Evolutionary conservation across 37 sponge, comb jelly and placozoan species (phyloP).

Genomic region (Geodia barretti): DNA sequence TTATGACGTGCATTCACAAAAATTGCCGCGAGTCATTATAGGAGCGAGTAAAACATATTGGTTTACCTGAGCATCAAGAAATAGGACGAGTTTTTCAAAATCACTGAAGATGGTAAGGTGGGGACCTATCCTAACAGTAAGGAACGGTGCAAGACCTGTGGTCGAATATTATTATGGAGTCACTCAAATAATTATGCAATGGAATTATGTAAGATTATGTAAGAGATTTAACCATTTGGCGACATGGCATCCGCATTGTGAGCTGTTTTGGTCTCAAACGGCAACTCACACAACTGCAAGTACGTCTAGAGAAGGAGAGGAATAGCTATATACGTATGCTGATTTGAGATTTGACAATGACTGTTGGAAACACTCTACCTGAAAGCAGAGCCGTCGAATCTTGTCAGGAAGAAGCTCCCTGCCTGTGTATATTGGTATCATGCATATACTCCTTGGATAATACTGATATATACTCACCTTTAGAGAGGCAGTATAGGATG

Average conservation of each 20-base stretch:
- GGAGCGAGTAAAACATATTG: too few relatives aligned
- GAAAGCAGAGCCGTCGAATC: constrained; percentile 18
- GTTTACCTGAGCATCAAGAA: constrained; percentile 30
- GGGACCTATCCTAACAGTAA: constrained; percentile 13
- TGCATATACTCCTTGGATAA: not conserved
- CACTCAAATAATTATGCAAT: too few relatives aligned
- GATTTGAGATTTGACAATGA: too few relatives aligned
- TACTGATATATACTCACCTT: constrained; percentile 12
- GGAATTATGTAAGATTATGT: too few relatives aligned
- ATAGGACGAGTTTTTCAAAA: constrained; percentile 15
- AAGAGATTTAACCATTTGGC: constrained; percentile 12
- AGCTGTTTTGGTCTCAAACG: not conserved
- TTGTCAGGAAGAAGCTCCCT: constrained; percentile 43
- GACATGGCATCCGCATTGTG: constrained; percentile 68
- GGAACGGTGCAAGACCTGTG: constrained; percentile 34
- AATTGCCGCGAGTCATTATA: too few relatives aligned
- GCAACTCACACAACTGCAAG: constrained; percentile 14
- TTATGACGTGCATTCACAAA: too few relatives aligned
- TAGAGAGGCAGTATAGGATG: constrained; percentile 21
- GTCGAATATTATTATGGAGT: too few relatives aligned
- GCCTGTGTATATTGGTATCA: constrained; percentile 18
- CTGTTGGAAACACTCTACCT: constrained; percentile 2
- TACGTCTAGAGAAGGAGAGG: constrained; percentile 6
- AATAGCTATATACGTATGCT: not conserved
- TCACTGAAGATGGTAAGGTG: constrained; percentile 18